Base-by-base conservation (phyloP, 2,113 vertebrate species). In the Zeus faber region DNA sequence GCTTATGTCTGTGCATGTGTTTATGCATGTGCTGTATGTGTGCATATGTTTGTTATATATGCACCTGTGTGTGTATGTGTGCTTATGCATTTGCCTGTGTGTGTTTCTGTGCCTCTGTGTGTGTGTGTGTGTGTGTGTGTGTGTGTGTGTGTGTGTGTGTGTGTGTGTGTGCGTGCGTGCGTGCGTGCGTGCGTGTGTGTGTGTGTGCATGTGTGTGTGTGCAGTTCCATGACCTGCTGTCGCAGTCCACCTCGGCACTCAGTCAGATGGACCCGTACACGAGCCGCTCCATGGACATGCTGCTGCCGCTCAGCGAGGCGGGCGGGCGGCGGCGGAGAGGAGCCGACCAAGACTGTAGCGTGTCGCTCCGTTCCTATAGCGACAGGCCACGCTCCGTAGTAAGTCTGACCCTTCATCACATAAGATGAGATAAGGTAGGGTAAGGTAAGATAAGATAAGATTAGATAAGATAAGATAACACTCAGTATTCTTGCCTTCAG, bases 181-280 rank as follows among this genome's bases (percentile, higher is more conserved):
- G 20, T 39, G 31, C 39, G 23, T 58, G 47, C 58, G 8, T 60
- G 18, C 78, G 13, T 67, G 2, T 65, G 13, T 21, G 18, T 44
- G 16, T 55, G 25, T 45, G 18, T 31, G 40, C 1, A 14, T 37
- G 26, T 64, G 43, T 47, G 3, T 65, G 1, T 56, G 66, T 31
- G n/a, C 87, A 98, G 96, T 97, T 93, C 86, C 95, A 95, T 65
- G 95, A 98, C 58, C 78, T 95, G 67, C 78, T 93, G 69, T 94
- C 94, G 44, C 93, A 95, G 88, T 88, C 89, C 0, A 93, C 93
- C 0, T 93, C 92, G 0, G 91, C 91, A 0, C 87, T 95, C 69
- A 91, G 93, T 84, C 92, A 94, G 76, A 56, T 87, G 65, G 94
- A 98, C 63, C 93, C 93, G 4, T 95, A 91, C 82, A 92, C 93